Evolutionary conservation across 2,797 vertebrate genomes (phyloP), one percentile per base, ranked within the genome.

Genomic region (Rhabdophis nuchalis): DNA sequence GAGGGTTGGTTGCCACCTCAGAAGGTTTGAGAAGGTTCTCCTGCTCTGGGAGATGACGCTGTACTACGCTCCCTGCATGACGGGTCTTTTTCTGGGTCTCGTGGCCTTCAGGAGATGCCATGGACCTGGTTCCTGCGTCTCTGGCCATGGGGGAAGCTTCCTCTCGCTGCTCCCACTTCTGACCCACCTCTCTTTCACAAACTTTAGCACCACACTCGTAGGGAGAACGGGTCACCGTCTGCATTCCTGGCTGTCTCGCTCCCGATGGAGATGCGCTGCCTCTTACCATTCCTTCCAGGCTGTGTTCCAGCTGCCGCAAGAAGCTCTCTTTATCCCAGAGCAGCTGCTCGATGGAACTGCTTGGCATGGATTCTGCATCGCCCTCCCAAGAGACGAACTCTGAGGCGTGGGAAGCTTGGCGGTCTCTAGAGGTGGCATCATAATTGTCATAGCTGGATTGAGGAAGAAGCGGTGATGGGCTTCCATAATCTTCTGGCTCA

Each of bases 261-360:
- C 9, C 54, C 1, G 8, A 25, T 11, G 72, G 32, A 36, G 9
- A 32, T 82, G 85, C n/a, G 4, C 8, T 46, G n/a, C 23, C 1
- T 11, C 36, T 77, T 2, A 16, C 46, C 85, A 64, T 54, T 9
- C 46, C 8, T 32, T 32, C 58, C 23, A 91, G 13, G 85, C 60
- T 20, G 23, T 0, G 0, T 6, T 87, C 90, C 8, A 91, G 60
- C 32, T 41, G 50, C 14, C 2, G 1, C 16, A 25, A 68, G 68
- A 91, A 41, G 32, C 29, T n/a, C 14, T 29, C 85, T 68, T 91
- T 87, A 23, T 91, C 85, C 90, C 90, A 72, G 20, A 14, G 53
- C 23, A 72, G 4, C 0, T 5, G 53, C 41, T 72, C 60, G 29
- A 54, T 6, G 53, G 41, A 77, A 29, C n/a, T 13, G 23, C 12